phyloP scores from a whole-genome alignment of 2,113 vertebrate species.

The Oxyura jamaicensis region DNA sequence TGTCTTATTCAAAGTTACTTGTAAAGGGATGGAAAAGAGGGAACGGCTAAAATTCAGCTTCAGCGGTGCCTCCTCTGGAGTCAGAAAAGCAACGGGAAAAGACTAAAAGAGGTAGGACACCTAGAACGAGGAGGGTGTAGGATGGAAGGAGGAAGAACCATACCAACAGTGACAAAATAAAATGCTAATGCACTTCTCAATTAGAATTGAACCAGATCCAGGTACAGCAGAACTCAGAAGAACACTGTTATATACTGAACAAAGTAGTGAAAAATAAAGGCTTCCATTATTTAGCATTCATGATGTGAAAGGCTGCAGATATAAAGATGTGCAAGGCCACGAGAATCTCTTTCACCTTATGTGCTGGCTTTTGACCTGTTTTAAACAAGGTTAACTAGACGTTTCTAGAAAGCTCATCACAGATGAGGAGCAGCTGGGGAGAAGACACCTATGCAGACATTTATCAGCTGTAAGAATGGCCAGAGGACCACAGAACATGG shows the following conservation, averaged over 20 bases:
- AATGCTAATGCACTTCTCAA: slow-evolving; percentile 39
- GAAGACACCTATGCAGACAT: not conserved
- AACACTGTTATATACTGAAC: slow-evolving; percentile 32
- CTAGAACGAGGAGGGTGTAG: not conserved
- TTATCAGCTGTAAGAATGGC: not conserved
- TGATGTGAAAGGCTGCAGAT: slow-evolving; percentile 20
- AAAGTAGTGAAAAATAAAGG: slow-evolving; percentile 57
- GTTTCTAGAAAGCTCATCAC: slow-evolving; percentile 23
- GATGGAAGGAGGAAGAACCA: not conserved
- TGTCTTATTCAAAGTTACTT: not conserved
- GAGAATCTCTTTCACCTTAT: slow-evolving; percentile 2
- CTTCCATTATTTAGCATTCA: slow-evolving; percentile 19
- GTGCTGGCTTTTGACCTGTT: slow-evolving; percentile 32
- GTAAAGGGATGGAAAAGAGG: not conserved
- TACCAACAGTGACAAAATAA: slow-evolving; percentile 24
- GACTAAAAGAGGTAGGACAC: slow-evolving; percentile 18
- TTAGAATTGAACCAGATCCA: slow-evolving; percentile 19
- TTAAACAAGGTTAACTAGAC: not conserved
- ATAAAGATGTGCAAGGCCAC: slow-evolving; percentile 48
- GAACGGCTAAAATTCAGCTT: not conserved
- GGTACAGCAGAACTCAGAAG: slow-evolving; percentile 23
- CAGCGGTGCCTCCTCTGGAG: not conserved
- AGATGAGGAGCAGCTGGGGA: slow-evolving; percentile 20
- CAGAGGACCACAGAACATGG: not conserved
- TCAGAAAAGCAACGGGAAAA: not conserved